phyloP scores from a whole-genome alignment of 2,888 invertebrate species.

The Diplolepis rosae region DNA sequence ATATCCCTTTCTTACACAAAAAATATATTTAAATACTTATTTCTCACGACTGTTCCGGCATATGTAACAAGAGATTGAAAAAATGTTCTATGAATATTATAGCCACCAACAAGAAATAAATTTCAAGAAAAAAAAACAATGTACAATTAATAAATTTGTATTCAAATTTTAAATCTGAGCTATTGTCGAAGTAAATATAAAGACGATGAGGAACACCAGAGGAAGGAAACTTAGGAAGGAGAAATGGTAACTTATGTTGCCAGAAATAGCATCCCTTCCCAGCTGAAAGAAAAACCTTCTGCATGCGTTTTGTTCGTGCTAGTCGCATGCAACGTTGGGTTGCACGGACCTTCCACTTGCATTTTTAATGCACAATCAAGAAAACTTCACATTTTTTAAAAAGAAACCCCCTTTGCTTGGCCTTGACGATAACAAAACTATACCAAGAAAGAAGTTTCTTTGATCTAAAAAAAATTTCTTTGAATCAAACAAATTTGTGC shows the following conservation, averaged over 20 bases:
- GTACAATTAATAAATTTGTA: neutral
- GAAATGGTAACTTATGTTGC: conserved; percentile 50
- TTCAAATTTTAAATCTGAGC: conserved; percentile 11
- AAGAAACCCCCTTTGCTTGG: neutral
- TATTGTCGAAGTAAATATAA: neutral
- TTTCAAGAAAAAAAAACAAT: neutral
- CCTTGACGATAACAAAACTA: neutral
- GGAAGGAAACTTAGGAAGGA: conserved; percentile 31
- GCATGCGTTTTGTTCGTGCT: conserved; percentile 53
- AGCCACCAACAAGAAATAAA: neutral
- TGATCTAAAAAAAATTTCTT: too few species aligned
- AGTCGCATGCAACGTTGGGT: conserved; percentile 57
- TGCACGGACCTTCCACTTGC: conserved; percentile 43
- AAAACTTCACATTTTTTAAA: neutral
- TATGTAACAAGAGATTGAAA: neutral
- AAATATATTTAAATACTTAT: neutral
- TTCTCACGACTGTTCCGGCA: neutral
- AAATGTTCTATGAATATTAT: neutral
- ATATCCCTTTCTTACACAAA: neutral
- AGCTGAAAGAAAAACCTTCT: conserved; percentile 46
- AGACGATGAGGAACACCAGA: conserved; percentile 18
- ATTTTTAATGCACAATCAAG: conserved; percentile 14
- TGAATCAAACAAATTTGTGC: too few species aligned
- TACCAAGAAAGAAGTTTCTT: too few species aligned
- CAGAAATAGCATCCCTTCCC: conserved; percentile 66